Base-by-base conservation (phyloP, 2,113 vertebrate species). In the Microtus pennsylvanicus region DNA sequence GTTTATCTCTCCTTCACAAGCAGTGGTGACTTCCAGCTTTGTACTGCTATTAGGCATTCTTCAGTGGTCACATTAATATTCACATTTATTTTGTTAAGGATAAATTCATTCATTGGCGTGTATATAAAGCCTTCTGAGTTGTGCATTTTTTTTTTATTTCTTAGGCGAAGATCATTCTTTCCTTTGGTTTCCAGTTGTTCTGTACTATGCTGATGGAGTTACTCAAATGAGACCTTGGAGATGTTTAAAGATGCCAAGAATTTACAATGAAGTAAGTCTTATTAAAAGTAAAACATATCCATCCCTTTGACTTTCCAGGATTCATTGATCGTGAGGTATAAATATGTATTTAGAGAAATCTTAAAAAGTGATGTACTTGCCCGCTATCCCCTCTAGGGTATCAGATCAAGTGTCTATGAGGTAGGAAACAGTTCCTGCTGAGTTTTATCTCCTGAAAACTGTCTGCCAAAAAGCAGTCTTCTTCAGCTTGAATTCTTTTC, bases 281-380 rank as follows among this genome's bases (percentile, higher is more conserved):
- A 45, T 89, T 94, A 96, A 96, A 96, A 94, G 72, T 89, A 91
- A 97, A 96, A 90, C 47, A 87, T 42, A 96, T 35, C 28, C 38
- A 96, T 35, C 22, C 38, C 28, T 86, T 17, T 50, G 80, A 74
- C 58, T 96, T 90, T 93, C 45, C 69, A 81, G 58, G 58, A 45
- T 86, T 77, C 92, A 94, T 30, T 97, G 95, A 94, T 89, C 92
- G 21, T 70, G 30, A 88, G 58, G 76, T 61, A 7, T 87, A 96
- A 94, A 78, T 91, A 94, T 93, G 92, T 96, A 96, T 86, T 96
- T 94, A 95, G n/a, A 80, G 87, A 92, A 96, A 95, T 77, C 80
- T 94, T 96, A 93, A 94, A 89, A 85, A 80, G 75, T 85, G 76
- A 90, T 55, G 90, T 87, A 45, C 72, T 83, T 91, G 83, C 89